These are phyloP conservation scores for Phalacrocorax pelagicus DNA, from an alignment of 2,113 vertebrate species.

Conservation along the genomic window DNA sequence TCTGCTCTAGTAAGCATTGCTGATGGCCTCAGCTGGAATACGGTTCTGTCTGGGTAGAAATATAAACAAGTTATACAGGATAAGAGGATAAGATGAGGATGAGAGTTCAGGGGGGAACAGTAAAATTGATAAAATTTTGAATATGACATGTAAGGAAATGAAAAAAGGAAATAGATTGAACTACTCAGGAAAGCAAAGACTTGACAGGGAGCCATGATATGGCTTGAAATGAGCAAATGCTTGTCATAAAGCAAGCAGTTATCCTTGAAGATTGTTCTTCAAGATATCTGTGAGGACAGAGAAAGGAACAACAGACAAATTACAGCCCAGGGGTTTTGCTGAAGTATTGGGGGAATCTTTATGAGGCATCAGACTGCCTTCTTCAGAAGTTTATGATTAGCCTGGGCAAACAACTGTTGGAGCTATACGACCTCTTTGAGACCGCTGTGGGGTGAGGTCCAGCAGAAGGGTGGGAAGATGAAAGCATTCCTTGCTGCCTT, in stretches of 20 bases:
- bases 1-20: slow-evolving; percentile 30
- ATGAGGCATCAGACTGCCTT: not conserved
- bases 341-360: not conserved
- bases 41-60: not conserved
- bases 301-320: not conserved
- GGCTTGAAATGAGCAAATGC: slow-evolving; percentile 3
- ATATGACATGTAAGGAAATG: not conserved
- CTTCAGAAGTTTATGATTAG: not conserved
- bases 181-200: not conserved
- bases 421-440: not conserved
- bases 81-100: not conserved
- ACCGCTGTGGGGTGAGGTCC: not conserved
- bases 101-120: not conserved
- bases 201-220: not conserved
- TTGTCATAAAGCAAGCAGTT: not conserved
- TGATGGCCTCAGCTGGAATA: not conserved
- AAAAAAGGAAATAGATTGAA: not conserved
- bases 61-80: not conserved
- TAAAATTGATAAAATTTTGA: slow-evolving; percentile 3
- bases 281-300: not conserved
- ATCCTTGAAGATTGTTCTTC: not conserved
- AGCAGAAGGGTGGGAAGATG: not conserved
- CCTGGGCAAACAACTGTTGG: not conserved
- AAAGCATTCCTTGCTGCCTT: not conserved
- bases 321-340: not conserved